Conservation (phyloP, 2,888 invertebrate genomes). For the Tachystola acroxantha region DNA sequence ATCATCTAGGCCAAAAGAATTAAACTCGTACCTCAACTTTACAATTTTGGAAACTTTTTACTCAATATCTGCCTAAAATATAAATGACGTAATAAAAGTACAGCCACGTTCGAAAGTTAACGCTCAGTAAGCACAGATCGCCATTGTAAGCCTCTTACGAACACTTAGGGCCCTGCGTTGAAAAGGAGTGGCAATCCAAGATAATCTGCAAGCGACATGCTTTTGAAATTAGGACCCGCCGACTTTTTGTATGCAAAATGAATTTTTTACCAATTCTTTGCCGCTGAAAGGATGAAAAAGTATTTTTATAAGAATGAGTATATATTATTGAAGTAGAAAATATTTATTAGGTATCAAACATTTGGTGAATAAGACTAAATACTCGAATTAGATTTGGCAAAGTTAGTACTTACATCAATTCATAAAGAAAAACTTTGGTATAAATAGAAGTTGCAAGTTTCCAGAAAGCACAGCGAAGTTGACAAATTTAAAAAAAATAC, state of each 20-base stretch:
- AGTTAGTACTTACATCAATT: no score
- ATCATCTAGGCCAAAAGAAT: no score
- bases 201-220: slow-evolving; percentile 63
- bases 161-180: slow-evolving; percentile 32
- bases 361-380: no score
- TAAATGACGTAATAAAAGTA: neutral
- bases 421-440: no score
- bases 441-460: no score
- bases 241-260: slow-evolving; percentile 52
- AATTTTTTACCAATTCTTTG: slow-evolving; percentile 20
- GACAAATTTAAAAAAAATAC: no score
- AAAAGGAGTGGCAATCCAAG: slow-evolving; percentile 57
- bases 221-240: slow-evolving; percentile 52
- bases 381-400: no score
- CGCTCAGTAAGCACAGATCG: slow-evolving; percentile 20
- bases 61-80: no score
- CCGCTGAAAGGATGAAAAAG: neutral
- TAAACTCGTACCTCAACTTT: no score
- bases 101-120: slow-evolving; percentile 15
- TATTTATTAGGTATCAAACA: no score
- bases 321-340: neutral
- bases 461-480: no score
- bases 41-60: no score
- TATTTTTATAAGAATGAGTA: neutral
- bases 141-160: slow-evolving; percentile 51